These are phyloP conservation scores for Mesocricetus auratus DNA, from an alignment of 2,113 vertebrate species.

Conservation along the genomic window DNA sequence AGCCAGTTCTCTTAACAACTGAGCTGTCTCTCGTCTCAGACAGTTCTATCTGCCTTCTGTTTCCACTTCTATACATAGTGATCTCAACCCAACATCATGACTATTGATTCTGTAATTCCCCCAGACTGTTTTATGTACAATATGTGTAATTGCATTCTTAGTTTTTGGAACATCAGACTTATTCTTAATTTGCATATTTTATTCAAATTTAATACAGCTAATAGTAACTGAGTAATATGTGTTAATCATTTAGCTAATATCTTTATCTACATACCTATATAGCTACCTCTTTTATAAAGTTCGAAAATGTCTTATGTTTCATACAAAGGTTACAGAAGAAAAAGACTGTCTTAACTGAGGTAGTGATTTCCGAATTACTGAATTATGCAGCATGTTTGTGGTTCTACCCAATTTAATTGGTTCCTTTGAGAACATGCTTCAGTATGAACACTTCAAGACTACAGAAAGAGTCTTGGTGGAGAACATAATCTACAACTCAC, in stretches of 20 bases:
- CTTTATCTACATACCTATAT: not conserved
- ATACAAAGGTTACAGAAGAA: not conserved
- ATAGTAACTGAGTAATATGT: not conserved
- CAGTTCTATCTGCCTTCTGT: not conserved
- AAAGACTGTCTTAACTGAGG: not conserved
- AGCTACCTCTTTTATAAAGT: not conserved
- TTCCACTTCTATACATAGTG: not conserved
- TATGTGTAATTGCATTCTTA: not conserved
- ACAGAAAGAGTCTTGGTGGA: conserved; percentile 8
- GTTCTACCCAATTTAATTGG: not conserved
- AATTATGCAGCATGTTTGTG: not conserved
- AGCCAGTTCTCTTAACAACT: not conserved
- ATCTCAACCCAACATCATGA: not conserved
- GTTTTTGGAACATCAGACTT: not conserved
- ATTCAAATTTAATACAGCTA: not conserved
- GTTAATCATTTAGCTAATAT: not conserved
- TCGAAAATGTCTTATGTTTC: not conserved
- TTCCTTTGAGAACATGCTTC: not conserved
- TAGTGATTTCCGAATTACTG: not conserved
- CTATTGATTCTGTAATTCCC: not conserved
- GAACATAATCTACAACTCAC: not conserved
- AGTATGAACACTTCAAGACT: not conserved
- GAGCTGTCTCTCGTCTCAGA: not conserved
- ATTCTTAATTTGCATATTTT: not conserved
- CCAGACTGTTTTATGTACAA: not conserved